Evolutionary conservation across 2,113 vertebrate genomes (phyloP), one percentile per base, ranked within the genome.

Genomic region (Pteropus alecto): DNA sequence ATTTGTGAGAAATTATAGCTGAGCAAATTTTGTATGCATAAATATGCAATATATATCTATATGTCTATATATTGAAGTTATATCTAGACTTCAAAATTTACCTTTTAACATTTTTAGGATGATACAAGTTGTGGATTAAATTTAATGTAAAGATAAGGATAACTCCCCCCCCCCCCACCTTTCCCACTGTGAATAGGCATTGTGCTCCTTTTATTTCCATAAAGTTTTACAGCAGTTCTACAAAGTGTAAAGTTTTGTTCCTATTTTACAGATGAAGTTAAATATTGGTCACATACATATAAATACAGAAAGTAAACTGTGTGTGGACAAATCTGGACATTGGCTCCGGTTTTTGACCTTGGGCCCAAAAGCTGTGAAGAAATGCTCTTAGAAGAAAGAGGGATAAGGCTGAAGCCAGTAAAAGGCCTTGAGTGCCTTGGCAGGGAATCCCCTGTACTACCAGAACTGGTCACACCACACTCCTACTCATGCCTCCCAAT

Each of bases 81-180:
- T 38, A 38, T 38, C 38, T 38, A 38, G 38, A 38, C 41, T 87
- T 90, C 26, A 71, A 35, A 21, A 46, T 61, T 63, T 89, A 63
- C 24, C 58, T 93, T 56, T 79, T 83, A 76, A 67, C 22, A n/a
- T 87, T 93, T 78, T 78, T 81, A 74, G 87, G 26, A 16, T n/a
- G 30, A 43, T 65, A 30, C 13, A 89, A 67, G 1, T 74, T 93
- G 48, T 92, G 41, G 22, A 33, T 92, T 93, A 88, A 88, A 92
- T 88, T 58, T 76, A 88, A 51, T 35, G 67, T 82, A 24, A 95
- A 94, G 12, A 87, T 74, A 63, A 41, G 48, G n/a, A 6, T 92
- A 74, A 9, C 54, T 19, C 28, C 61, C 14, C 12, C 1, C 65
- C 1, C 41, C 41, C 41, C 43, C 43, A 43, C 19, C 41, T 84